A percentile compares a stretch with the other conserved stretches of the same genome.
phyloP scores from a whole-genome alignment of 2,888 invertebrate species.

The Gandaritis pyraliata region DNA sequence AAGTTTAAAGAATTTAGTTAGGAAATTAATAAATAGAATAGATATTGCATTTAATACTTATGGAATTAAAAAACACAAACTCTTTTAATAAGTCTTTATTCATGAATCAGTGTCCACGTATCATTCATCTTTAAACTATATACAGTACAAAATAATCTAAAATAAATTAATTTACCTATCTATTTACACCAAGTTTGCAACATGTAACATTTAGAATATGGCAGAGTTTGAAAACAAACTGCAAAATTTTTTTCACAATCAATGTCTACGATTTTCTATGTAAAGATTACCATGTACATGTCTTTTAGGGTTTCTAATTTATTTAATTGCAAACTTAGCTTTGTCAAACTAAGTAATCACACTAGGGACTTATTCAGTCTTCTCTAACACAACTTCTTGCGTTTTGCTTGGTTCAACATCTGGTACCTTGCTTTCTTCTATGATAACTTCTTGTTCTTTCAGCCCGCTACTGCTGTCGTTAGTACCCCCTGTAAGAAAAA shows the following conservation, averaged over 20 bases:
- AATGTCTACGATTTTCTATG: too few relatives aligned
- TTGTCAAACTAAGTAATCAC: slow-evolving; percentile 46
- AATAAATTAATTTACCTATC: slow-evolving; percentile 50
- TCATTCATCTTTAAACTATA: slow-evolving; percentile 17
- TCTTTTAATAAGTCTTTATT: slow-evolving; percentile 26
- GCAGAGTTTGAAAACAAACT: too few relatives aligned
- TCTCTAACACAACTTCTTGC: slow-evolving; percentile 50
- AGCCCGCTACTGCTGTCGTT: slow-evolving; percentile 58
- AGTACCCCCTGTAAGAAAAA: slow-evolving; percentile 64
- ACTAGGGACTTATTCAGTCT: slow-evolving; percentile 72
- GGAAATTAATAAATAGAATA: neutral
- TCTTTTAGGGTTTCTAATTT: too few relatives aligned
- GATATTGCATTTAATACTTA: neutral
- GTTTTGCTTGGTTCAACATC: slow-evolving; percentile 47
- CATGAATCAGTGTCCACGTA: slow-evolving; percentile 2
- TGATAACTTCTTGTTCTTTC: slow-evolving; percentile 44
- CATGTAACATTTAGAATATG: too few relatives aligned
- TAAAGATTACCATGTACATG: too few relatives aligned
- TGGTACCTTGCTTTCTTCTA: slow-evolving; percentile 36
- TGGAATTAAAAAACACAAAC: neutral
- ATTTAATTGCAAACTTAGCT: too few relatives aligned
- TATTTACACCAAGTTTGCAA: too few relatives aligned
- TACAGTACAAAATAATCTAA: slow-evolving; percentile 22
- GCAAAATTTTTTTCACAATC: too few relatives aligned
- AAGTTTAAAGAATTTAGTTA: too few relatives aligned